Evolutionary conservation across 2,797 vertebrate species (phyloP).

Genomic region (Xenentodon cancila): DNA sequence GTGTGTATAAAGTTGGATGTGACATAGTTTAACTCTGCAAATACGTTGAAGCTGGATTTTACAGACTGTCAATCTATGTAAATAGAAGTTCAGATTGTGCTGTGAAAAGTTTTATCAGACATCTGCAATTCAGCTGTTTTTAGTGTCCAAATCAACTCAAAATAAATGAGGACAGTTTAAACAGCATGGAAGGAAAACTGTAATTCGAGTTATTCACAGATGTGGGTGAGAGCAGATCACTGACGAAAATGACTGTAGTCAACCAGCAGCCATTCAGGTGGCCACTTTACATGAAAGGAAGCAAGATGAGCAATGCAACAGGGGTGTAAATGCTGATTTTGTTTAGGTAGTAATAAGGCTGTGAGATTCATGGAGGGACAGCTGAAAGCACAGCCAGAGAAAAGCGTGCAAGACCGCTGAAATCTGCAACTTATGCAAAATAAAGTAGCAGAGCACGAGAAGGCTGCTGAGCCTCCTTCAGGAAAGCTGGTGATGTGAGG

Average conservation of each 20-base stretch:
- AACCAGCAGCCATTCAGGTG: too few relatives aligned
- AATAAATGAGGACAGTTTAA: too few relatives aligned
- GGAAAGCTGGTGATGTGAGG: neutral
- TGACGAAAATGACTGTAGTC: neutral
- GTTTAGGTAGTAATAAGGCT: neutral
- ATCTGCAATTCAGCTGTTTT: too few relatives aligned
- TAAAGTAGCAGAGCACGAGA: conserved; percentile 18
- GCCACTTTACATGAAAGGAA: too few relatives aligned
- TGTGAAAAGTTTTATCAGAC: too few relatives aligned
- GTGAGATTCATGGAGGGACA: too few relatives aligned
- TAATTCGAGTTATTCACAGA: conserved; percentile 7
- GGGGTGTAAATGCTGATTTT: conserved; percentile 7
- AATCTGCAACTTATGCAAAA: conserved; percentile 33
- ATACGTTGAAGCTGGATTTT: too few relatives aligned
- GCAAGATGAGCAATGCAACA: neutral
- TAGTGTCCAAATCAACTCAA: too few relatives aligned
- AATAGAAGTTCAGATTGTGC: too few relatives aligned
- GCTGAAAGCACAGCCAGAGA: conserved; percentile 22
- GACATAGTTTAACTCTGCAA: too few relatives aligned
- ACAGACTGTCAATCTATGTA: too few relatives aligned
- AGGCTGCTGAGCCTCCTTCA: neutral
- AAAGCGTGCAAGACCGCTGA: conserved; percentile 12
- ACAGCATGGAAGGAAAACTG: neutral
- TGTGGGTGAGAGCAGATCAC: neutral
- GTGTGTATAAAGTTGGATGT: too few relatives aligned